Base-by-base conservation (phyloP, 2,797 vertebrate genomes). In the Vipera ursinii region DNA sequence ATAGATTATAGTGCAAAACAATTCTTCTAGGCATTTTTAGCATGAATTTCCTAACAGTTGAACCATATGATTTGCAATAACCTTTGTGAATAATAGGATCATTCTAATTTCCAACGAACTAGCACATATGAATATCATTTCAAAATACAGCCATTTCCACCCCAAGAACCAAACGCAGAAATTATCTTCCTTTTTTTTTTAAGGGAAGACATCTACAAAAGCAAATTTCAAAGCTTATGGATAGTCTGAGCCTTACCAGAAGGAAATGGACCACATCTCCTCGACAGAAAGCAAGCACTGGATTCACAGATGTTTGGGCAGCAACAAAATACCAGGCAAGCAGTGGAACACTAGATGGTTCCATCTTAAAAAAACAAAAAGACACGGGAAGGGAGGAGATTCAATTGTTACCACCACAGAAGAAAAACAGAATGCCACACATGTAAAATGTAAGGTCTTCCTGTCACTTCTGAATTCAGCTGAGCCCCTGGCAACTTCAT, bases 321-420 rank as follows among this genome's bases (percentile, higher is more conserved):
- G 98, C 98, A 95, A 99, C 98, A 91, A 99, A 99, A 96, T 99
- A 98, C 99, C 99, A 99, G 0, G 99, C 98, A 95, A 99, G 96
- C 96, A 99, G 97, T 1, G 99, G 99, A 48, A 99, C 99, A 22
- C 98, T 99, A 22, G 99, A 98, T 14, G 99, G 99, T 93, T 99
- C 99, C 65, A 98, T 98, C 99, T 99, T 95, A 59, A 88, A 38
- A 91, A 88, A 94, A 32, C 93, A 12, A 86, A 14, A n/a, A 20
- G n/a, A n/a, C 14, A 32, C 28, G 4, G 14, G 69, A 3, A 20
- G 6, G 17, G 69, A 32, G 6, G 65, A 95, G 8, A 82, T 95
- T 26, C 93, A 86, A 88, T 48, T 69, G 12, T 93, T 86, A 86
- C 32, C 51, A 85, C 38, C 86, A 78, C 3, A 51, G n/a, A 78